Conservation (phyloP, 2,888 invertebrate species). For the Sialis fuliginosa region DNA sequence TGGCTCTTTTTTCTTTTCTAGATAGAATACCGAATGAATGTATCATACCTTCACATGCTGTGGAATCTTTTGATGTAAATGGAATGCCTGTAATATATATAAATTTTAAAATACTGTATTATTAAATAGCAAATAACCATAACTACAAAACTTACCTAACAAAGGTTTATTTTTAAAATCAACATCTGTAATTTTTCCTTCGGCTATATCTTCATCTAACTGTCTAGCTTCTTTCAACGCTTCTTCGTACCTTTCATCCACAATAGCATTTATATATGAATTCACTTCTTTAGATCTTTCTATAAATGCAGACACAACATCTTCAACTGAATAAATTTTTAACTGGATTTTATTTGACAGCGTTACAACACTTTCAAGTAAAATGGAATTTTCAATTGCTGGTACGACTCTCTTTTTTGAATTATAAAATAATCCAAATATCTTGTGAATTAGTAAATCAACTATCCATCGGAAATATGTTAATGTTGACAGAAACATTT, state of each 20-base stretch:
- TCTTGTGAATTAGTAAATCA: conserved; percentile 25
- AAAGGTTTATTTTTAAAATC: conserved; percentile 59
- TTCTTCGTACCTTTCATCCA: conserved; percentile 59
- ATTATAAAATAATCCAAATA: conserved; percentile 26
- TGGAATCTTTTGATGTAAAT: conserved; percentile 82
- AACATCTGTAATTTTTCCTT: conserved; percentile 35
- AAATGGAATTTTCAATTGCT: conserved; percentile 22
- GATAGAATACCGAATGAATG: conserved; percentile 47
- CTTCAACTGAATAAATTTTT: conserved; percentile 31
- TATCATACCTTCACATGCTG: conserved; percentile 54
- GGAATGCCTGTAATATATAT: conserved; percentile 52
- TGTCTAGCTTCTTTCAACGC: conserved; percentile 61
- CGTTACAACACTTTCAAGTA: conserved; percentile 45
- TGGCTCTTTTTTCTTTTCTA: conserved; percentile 41
- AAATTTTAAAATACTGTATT: neutral
- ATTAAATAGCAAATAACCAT: no score
- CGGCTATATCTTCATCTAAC: conserved; percentile 49
- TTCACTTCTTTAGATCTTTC: conserved; percentile 61
- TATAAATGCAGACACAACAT: conserved; percentile 55
- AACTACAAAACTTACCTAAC: conserved; percentile 30
- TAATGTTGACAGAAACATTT: neutral
- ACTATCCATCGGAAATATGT: conserved; percentile 9
- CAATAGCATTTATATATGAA: conserved; percentile 60
- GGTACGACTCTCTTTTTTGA: conserved; percentile 21
- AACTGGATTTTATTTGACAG: conserved; percentile 48